phyloP scores from a whole-genome alignment of 2,797 vertebrate species.

The Bothrops alternatus region DNA sequence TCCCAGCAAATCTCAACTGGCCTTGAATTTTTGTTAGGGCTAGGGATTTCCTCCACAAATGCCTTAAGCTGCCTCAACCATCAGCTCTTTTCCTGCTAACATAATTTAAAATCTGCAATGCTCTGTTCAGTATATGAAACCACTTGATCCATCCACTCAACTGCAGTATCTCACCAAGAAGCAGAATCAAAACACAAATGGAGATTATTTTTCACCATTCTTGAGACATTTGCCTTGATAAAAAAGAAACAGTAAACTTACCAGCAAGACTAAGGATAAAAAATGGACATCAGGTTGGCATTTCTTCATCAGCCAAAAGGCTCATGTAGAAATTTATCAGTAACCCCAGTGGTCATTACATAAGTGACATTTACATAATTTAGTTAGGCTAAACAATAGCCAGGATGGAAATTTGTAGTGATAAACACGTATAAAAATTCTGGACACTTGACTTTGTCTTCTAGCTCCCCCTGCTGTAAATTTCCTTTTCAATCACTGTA shows the following conservation, averaged over 20 bases:
- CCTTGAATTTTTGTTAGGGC: background rate
- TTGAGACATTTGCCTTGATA: background rate
- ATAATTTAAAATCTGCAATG: background rate
- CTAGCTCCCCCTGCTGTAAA: conserved; percentile 69
- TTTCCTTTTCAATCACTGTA: conserved; percentile 31
- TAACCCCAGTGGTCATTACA: background rate
- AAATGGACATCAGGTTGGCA: background rate
- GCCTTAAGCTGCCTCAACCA: background rate
- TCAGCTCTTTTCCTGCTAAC: background rate
- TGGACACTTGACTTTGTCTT: conserved; percentile 46
- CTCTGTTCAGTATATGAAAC: background rate
- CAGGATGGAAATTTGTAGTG: conserved; percentile 9
- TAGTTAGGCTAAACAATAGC: background rate
- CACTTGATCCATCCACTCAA: background rate
- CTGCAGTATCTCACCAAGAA: background rate
- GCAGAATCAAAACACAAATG: background rate
- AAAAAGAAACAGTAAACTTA: background rate
- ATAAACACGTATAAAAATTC: conserved; percentile 39
- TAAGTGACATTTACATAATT: background rate
- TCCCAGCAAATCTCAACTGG: background rate
- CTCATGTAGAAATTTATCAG: background rate
- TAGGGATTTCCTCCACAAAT: background rate
- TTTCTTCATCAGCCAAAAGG: background rate
- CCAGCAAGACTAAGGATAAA: background rate
- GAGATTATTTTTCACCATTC: background rate